phyloP scores from a whole-genome alignment of 2,888 invertebrate genomes.

The Cheiracanthium punctorium region DNA sequence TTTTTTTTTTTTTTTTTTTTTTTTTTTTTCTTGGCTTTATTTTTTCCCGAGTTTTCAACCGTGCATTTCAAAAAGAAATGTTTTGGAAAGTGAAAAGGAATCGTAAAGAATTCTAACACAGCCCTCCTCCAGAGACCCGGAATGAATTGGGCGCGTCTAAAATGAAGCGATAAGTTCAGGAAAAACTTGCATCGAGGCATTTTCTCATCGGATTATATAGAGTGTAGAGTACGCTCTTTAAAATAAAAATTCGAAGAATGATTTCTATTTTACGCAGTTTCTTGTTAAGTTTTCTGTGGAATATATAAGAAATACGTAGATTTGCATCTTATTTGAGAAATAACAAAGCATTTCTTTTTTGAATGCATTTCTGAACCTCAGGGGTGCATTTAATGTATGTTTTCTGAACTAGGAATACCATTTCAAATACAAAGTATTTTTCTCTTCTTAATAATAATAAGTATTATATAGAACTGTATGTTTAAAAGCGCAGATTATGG shows the following conservation, averaged over 20 bases:
- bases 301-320: neutral
- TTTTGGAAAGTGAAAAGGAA: slow-evolving; percentile 4
- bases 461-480: no score
- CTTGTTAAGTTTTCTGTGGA: neutral
- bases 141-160: neutral
- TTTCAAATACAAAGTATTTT: no score
- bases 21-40: no score
- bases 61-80: neutral
- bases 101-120: neutral
- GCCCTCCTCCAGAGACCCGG: neutral
- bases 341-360: neutral
- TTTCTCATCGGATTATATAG: neutral
- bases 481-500: no score
- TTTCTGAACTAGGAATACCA: neutral
- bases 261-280: neutral
- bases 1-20: neutral
- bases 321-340: neutral
- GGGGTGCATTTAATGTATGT: neutral
- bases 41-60: neutral
- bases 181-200: neutral
- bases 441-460: no score
- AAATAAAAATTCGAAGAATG: neutral
- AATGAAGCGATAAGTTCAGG: neutral
- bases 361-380: neutral
- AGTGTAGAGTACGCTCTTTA: neutral